Percentiles rank a stretch among this genome's conserved stretches.
These are phyloP conservation scores for Porites lobata DNA, from an alignment of 92 coral and sea anemone genomes.

Conservation along the genomic window DNA sequence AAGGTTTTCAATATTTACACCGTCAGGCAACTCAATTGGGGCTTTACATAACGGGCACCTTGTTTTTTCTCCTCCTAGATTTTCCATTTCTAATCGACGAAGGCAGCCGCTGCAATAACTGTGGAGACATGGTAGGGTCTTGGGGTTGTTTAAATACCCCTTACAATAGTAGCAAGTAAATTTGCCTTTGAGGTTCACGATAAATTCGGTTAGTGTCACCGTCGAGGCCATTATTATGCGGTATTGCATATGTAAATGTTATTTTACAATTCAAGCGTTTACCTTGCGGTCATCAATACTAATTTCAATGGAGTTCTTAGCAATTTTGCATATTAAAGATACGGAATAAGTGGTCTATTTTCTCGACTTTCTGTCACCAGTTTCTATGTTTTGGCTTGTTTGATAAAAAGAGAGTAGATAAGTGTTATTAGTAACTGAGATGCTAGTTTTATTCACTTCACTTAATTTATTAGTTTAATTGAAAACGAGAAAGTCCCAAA, in stretches of 20 bases:
- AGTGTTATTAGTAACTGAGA: not conserved
- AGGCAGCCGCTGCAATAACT: conserved; percentile 81
- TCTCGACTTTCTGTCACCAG: conserved; percentile 28
- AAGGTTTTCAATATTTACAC: conserved; percentile 58
- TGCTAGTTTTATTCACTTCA: not conserved
- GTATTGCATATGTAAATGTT: conserved; percentile 27
- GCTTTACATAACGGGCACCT: conserved; percentile 79
- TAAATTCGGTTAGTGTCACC: conserved; percentile 33
- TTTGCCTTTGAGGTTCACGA: conserved; percentile 61
- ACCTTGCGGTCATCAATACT: conserved; percentile 7
- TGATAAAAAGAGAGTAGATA: not conserved
- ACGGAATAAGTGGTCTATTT: not conserved
- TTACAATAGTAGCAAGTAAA: conserved; percentile 79
- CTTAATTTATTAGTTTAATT: not conserved
- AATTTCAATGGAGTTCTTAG: conserved; percentile 20
- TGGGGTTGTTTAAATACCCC: conserved; percentile 76
- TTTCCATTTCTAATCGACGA: conserved; percentile 57
- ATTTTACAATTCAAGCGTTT: not conserved
- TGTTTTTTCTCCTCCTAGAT: conserved; percentile 40
- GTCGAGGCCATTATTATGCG: conserved; percentile 23
- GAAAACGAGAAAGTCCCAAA: not conserved
- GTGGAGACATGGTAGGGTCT: conserved; percentile 81
- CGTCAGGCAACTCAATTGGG: conserved; percentile 55
- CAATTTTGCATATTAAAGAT: conserved; percentile 19
- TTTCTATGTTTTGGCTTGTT: conserved; percentile 2